Conservation (phyloP, 2,797 vertebrate genomes). For the Esox lucius region DNA sequence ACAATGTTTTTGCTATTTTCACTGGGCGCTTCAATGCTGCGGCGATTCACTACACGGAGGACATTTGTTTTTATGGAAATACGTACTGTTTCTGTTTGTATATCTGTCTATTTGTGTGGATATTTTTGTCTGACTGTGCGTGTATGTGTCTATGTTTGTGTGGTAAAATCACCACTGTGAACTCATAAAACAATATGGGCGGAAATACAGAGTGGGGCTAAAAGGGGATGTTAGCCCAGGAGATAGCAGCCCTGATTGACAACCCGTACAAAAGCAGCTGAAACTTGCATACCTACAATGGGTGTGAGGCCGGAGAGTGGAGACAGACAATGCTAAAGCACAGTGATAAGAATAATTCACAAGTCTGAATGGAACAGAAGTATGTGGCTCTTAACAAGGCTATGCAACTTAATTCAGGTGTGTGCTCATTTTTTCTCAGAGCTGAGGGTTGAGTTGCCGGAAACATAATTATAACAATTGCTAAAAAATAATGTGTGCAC, state of each 20-base stretch:
- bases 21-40: not conserved
- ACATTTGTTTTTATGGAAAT: not conserved
- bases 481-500: too few relatives aligned
- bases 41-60: not conserved
- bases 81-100: not conserved
- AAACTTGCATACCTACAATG: slow-evolving; percentile 43
- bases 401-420: too few relatives aligned
- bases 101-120: not conserved
- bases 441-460: too few relatives aligned
- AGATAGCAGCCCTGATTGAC: slow-evolving; percentile 30
- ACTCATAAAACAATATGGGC: not conserved
- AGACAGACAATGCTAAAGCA: slow-evolving; percentile 71
- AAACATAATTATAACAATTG: too few relatives aligned
- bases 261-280: slow-evolving; percentile 41
- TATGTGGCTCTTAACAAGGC: too few relatives aligned
- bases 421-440: too few relatives aligned
- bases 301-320: slow-evolving; percentile 54
- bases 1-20: not conserved
- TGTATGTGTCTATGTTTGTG: not conserved
- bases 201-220: slow-evolving; percentile 10
- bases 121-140: not conserved
- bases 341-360: slow-evolving; percentile 70
- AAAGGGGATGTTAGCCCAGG: slow-evolving; percentile 39
- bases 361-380: slow-evolving; percentile 33
- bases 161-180: not conserved